Evolutionary conservation across 2,888 invertebrate genomes (phyloP).

Genomic region (Sarcophaga variegata): DNA sequence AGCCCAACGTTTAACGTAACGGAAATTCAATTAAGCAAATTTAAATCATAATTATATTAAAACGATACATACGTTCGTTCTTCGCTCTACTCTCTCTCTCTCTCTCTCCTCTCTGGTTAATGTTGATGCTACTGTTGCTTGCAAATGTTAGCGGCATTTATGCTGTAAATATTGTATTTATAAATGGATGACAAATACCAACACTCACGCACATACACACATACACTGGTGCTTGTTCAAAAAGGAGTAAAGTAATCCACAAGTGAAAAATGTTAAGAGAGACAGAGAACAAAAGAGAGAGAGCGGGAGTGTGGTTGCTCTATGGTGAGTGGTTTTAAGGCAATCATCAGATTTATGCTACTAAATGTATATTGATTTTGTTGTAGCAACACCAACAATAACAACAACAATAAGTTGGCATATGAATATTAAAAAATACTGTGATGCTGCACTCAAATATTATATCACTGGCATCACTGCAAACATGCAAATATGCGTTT

Average conservation of each 20-base stretch:
- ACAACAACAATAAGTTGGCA: not conserved
- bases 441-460: not conserved
- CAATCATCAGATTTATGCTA: not conserved
- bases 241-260: no score
- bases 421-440: not conserved
- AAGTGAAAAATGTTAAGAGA: no score
- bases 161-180: not conserved
- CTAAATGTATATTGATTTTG: not conserved
- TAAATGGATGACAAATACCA: conserved; percentile 36
- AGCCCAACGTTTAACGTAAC: conserved; percentile 18
- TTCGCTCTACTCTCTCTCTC: not conserved
- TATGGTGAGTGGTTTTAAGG: not conserved
- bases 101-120: not conserved
- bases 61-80: not conserved
- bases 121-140: not conserved
- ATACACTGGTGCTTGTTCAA: no score
- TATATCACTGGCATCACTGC: not conserved
- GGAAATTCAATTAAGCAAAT: conserved; percentile 69
- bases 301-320: no score
- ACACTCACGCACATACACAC: not conserved
- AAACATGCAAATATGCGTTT: not conserved
- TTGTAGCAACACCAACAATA: not conserved
- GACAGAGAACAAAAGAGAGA: no score
- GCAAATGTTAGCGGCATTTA: not conserved
- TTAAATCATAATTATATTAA: conserved; percentile 68